Percentiles rank a stretch among this genome's conserved stretches.
Evolutionary conservation across 1,140 invertebrate species (phyloP).

Genomic region (Drosophila triauraria): DNA sequence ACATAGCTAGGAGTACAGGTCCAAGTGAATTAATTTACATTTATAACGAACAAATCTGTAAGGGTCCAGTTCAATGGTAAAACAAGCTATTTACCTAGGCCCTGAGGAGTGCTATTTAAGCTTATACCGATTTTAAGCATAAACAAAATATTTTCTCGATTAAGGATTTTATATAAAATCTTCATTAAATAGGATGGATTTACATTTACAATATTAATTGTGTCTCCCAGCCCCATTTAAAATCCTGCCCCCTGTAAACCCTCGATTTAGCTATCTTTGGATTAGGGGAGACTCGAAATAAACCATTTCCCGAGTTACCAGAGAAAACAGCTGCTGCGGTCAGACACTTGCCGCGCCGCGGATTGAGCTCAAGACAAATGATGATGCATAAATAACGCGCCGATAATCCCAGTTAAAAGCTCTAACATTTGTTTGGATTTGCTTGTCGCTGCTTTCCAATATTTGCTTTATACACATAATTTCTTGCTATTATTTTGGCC

Average conservation of each 20-base stretch:
- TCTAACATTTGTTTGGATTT: conserved; percentile 80
- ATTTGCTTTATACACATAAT: conserved; percentile 66
- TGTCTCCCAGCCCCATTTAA: neutral
- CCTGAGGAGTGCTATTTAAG: neutral
- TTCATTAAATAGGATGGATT: neutral
- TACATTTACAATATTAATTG: neutral
- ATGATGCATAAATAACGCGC: conserved; percentile 73
- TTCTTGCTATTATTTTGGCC: conserved; percentile 60
- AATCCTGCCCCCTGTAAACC: neutral
- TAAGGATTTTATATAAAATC: neutral
- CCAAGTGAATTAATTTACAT: conserved; percentile 21
- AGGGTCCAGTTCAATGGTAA: too few relatives aligned
- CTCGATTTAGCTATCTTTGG: neutral
- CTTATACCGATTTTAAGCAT: neutral
- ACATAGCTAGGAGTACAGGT: neutral
- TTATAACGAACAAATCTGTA: neutral
- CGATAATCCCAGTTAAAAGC: conserved; percentile 82
- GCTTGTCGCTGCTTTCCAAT: conserved; percentile 50
- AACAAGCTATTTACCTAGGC: too few relatives aligned
- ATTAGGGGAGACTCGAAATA: neutral
- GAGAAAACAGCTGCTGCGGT: conserved; percentile 27
- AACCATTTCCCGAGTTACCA: conserved; percentile 7
- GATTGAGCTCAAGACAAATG: conserved; percentile 65
- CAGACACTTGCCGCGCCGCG: conserved; percentile 15
- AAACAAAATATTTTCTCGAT: neutral